Base-by-base conservation (phyloP, 2,888 invertebrate species). In the Pantelozetes paolii region DNA sequence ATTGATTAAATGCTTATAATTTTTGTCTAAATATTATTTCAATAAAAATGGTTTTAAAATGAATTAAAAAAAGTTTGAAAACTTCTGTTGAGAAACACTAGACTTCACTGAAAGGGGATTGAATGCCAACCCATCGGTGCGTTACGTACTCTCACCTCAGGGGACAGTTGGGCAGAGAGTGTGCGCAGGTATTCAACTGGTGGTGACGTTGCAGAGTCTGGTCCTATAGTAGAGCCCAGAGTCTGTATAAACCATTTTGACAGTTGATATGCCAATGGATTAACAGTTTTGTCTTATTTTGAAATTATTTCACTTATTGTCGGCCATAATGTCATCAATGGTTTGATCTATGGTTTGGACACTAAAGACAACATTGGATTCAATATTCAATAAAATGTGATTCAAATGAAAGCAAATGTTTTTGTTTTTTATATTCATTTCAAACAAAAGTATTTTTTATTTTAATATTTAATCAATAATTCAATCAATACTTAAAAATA, bases 181-280 rank as follows among this genome's bases (percentile, higher is more conserved):
- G 26, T 23, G 54, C 26, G 23, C 54, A 23, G 11, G n/a, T 11
- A 62, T 30, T 1, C 8, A 62, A 13, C 18, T 30, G n/a, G 30
- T 62, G 62, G 62, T 62, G 62, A 62, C 62, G 62, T 62, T 62
- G 62, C 62, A 62, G 32, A 18, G 32, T 9, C 18, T 23, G 62
- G 18, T n/a, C 62, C 62, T 62, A 62, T 62, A 62, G 32, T 32
- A 23, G 57, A 1, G 23, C 57, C 1, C 28, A 57, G 26, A n/a
- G 3, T 13, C n/a, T 62, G 62, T 32, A 6, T 32, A 32, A 62
- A 54, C 62, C 62, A 62, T 62, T 62, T 62, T 62, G 62, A 62
- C 62, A 32, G 62, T 62, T 62, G 32, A n/a, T 45, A 45, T 45
- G 15, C 54, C 26, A 8, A 54, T 26, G 23, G 54, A 8, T 8